These are phyloP conservation scores for Leguminivora glycinivorella DNA, from an alignment of 1,140 invertebrate species.

Conservation along the genomic window DNA sequence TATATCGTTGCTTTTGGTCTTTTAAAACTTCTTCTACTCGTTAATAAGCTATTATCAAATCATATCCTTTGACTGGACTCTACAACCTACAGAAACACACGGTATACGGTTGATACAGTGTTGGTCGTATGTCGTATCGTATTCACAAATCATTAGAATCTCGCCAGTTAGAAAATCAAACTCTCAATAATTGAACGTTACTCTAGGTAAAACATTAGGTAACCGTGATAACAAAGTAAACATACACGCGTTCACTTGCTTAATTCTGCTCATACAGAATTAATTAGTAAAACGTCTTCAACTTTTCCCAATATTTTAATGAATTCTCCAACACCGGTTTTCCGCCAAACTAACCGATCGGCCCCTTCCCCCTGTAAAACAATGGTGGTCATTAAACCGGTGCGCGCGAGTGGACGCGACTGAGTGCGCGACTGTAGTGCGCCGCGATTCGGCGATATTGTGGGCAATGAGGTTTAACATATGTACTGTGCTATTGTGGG, in stretches of 20 bases:
- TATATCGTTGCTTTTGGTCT: no score
- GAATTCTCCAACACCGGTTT: background rate
- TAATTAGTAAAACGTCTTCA: constrained; percentile 2
- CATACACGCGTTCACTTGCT: background rate
- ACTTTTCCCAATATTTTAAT: constrained; percentile 27
- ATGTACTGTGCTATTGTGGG: background rate
- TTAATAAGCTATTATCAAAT: no score
- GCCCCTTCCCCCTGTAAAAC: constrained; percentile 47
- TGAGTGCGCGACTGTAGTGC: constrained; percentile 46
- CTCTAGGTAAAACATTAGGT: background rate
- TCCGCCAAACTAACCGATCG: constrained; percentile 24
- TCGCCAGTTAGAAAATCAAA: no score
- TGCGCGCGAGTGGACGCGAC: constrained; percentile 57
- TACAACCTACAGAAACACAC: no score
- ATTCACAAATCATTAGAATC: no score
- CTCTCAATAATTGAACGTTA: no score
- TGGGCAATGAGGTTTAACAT: constrained; percentile 6
- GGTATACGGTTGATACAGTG: no score
- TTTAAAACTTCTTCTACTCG: no score
- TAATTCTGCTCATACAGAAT: background rate
- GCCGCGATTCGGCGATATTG: background rate
- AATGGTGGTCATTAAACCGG: constrained; percentile 73
- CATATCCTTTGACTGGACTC: no score
- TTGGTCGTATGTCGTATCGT: no score
- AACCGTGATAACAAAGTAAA: background rate